These are phyloP conservation scores for Cataglyphis cursor DNA, from an alignment of 2,888 invertebrate genomes.

Conservation along the genomic window DNA sequence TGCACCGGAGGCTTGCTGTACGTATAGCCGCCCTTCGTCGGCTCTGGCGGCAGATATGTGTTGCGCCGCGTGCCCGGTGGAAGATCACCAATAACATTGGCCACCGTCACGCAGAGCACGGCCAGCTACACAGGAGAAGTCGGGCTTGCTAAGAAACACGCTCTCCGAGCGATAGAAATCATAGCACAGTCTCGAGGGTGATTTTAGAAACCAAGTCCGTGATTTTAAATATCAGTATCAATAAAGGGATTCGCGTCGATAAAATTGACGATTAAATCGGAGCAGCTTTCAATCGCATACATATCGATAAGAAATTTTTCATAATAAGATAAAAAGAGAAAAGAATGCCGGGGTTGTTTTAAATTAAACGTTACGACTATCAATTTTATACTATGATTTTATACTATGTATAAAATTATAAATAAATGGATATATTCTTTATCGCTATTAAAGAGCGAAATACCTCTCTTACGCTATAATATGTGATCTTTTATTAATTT, in stretches of 20 bases:
- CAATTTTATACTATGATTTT: neutral
- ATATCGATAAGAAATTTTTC: neutral
- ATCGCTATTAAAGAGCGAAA: constrained; percentile 1
- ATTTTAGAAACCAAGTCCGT: neutral
- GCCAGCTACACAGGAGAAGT: constrained; percentile 57
- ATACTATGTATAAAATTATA: neutral
- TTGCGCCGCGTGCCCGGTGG: constrained; percentile 89
- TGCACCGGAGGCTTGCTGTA: constrained; percentile 91
- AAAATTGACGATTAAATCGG: neutral
- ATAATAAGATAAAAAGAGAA: neutral
- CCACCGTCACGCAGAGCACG: constrained; percentile 65
- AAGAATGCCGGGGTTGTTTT: neutral
- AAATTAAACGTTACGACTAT: constrained; percentile 16
- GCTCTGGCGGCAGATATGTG: constrained; percentile 92
- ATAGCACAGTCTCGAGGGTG: too few relatives aligned
- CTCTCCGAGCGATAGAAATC: neutral
- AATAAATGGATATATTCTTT: constrained; percentile 19
- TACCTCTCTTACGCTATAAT: constrained; percentile 7
- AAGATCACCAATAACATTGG: constrained; percentile 87
- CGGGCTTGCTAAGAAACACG: neutral
- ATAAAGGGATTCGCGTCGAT: neutral
- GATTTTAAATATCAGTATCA: neutral
- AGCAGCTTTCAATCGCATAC: neutral
- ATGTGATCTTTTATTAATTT: constrained; percentile 9
- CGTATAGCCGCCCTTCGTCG: constrained; percentile 89